Evolutionary conservation across 2,888 invertebrate genomes (phyloP).

Genomic region (Meiosimyza decipiens): DNA sequence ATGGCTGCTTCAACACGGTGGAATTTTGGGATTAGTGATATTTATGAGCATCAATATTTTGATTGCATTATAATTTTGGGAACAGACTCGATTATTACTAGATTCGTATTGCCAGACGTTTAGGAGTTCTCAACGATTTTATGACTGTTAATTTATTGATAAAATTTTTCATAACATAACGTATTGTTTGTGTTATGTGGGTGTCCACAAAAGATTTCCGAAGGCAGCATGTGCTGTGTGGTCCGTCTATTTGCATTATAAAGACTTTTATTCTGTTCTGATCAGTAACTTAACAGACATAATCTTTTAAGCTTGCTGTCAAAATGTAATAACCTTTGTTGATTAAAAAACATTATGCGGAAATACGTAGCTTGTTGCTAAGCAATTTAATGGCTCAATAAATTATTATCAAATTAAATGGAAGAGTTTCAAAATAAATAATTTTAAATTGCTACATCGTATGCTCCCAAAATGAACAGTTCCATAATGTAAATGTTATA

Average conservation of each 20-base stretch:
- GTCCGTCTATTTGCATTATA: constrained; percentile 3
- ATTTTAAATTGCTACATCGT: too few relatives aligned
- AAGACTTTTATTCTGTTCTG: not conserved
- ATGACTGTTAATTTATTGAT: constrained; percentile 11
- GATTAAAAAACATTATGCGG: too few relatives aligned
- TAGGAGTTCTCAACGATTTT: constrained; percentile 3
- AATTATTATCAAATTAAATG: too few relatives aligned
- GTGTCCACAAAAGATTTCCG: constrained; percentile 10
- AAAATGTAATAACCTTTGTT: too few relatives aligned
- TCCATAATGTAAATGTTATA: too few relatives aligned
- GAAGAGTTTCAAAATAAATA: too few relatives aligned
- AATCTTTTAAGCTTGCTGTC: not conserved
- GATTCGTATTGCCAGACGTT: too few relatives aligned
- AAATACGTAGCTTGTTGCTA: too few relatives aligned
- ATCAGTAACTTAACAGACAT: not conserved
- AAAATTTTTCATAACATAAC: not conserved
- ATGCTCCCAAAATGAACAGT: too few relatives aligned
- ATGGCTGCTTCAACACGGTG: constrained; percentile 6
- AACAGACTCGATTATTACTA: too few relatives aligned
- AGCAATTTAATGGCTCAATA: too few relatives aligned
- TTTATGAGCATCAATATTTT: constrained; percentile 35
- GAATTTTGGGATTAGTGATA: not conserved
- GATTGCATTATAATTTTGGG: constrained; percentile 18
- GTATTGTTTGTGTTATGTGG: constrained; percentile 12
- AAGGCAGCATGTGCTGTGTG: constrained; percentile 15